phyloP scores from a whole-genome alignment of 2,113 vertebrate species.

The Heteronetta atricapilla region DNA sequence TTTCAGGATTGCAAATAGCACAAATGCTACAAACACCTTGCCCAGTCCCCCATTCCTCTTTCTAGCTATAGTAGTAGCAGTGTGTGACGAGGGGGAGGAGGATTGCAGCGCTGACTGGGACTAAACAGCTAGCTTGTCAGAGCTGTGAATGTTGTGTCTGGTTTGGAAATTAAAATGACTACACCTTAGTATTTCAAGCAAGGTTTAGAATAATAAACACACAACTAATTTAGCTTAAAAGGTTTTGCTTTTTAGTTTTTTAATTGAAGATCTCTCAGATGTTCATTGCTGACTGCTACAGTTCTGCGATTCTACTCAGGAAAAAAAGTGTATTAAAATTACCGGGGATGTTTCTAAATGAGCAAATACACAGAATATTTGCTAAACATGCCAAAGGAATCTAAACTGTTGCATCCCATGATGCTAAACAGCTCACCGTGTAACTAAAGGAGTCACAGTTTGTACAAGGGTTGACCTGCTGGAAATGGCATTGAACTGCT shows the following conservation, averaged over 20 bases:
- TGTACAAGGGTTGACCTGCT: neutral
- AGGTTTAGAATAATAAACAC: neutral
- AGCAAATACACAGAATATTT: neutral
- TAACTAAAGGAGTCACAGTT: neutral
- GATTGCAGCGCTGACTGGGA: neutral
- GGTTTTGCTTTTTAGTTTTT: neutral
- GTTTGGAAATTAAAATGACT: neutral
- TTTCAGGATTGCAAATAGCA: neutral
- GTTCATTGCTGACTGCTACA: neutral
- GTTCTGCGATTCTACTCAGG: neutral
- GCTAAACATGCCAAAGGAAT: neutral
- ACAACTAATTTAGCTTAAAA: neutral
- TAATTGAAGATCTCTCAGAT: neutral
- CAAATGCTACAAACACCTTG: neutral
- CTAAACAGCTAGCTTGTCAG: neutral
- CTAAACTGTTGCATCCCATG: neutral
- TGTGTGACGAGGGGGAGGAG: neutral
- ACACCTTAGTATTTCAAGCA: too few relatives aligned
- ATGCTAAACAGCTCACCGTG: neutral
- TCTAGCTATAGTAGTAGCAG: neutral
- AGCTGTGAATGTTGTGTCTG: neutral
- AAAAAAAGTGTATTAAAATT: neutral
- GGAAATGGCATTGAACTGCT: neutral
- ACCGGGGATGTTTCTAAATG: neutral
- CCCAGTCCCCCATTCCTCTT: neutral